These are phyloP conservation scores for Selenia dentaria DNA, from an alignment of 2,888 invertebrate genomes.

Conservation along the genomic window DNA sequence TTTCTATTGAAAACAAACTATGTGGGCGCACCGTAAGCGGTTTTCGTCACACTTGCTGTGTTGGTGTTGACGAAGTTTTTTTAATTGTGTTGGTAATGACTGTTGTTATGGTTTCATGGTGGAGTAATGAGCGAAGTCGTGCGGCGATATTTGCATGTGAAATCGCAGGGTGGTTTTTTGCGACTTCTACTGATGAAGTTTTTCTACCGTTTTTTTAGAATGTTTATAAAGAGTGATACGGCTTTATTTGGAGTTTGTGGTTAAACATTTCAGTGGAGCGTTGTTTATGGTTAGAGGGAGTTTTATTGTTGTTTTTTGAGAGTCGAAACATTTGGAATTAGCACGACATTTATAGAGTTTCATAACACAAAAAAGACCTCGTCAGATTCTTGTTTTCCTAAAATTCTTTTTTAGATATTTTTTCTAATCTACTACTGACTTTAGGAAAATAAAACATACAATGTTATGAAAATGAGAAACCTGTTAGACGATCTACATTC, in stretches of 20 bases:
- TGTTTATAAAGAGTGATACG: conserved; percentile 68
- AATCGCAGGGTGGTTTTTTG: conserved; percentile 68
- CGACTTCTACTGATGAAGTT: conserved; percentile 74
- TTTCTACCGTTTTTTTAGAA: conserved; percentile 67
- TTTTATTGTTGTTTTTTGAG: conserved; percentile 64
- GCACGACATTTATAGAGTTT: conserved; percentile 36
- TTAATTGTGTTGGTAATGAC: conserved; percentile 79
- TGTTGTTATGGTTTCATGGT: conserved; percentile 81
- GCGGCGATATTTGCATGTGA: conserved; percentile 79
- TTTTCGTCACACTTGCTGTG: conserved; percentile 80
- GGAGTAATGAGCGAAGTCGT: conserved; percentile 74
- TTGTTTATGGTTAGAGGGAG: conserved; percentile 73
- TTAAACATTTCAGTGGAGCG: conserved; percentile 76
- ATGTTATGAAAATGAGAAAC: no score
- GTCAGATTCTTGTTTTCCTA: no score
- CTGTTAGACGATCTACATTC: no score
- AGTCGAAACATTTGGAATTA: conserved; percentile 50
- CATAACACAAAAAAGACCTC: no score
- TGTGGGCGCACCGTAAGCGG: conserved; percentile 81
- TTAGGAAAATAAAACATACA: no score
- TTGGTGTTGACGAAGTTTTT: conserved; percentile 74
- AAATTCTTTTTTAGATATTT: no score
- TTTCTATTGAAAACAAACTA: conserved; percentile 74
- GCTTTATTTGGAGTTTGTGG: conserved; percentile 78
- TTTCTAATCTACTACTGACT: no score